phyloP scores from a whole-genome alignment of 1,140 invertebrate genomes.

The Bombus confusus region DNA sequence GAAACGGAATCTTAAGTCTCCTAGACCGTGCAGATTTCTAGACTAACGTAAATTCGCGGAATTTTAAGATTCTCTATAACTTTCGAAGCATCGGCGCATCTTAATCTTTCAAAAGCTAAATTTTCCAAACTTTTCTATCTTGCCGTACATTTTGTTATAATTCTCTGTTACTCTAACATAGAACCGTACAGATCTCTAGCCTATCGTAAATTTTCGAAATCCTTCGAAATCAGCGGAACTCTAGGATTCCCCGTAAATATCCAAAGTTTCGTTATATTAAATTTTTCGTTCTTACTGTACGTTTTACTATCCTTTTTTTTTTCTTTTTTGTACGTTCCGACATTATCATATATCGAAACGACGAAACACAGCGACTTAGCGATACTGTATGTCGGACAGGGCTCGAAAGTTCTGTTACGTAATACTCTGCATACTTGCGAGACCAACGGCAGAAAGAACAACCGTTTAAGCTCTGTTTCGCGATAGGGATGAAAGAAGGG shows the following conservation, averaged over 20 bases:
- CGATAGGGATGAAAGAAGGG: neutral
- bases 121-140: too few species aligned
- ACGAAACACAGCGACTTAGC: neutral
- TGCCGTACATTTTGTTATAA: too few species aligned
- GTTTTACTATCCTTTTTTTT: too few species aligned
- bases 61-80: neutral
- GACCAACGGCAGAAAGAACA: neutral
- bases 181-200: too few species aligned
- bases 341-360: neutral
- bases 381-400: neutral
- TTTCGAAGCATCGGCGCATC: neutral
- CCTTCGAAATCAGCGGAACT: too few species aligned
- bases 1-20: rapidly evolving
- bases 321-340: neutral
- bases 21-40: neutral
- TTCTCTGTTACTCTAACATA: too few species aligned
- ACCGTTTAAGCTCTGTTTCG: conserved; percentile 2
- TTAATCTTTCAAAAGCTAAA: neutral
- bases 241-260: too few species aligned
- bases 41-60: neutral
- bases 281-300: too few species aligned
- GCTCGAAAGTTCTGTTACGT: neutral
- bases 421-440: conserved; percentile 15
- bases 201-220: too few species aligned
- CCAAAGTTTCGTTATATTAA: too few species aligned